Conservation (phyloP, 2,797 vertebrate genomes). For the Gallirallus australis region DNA sequence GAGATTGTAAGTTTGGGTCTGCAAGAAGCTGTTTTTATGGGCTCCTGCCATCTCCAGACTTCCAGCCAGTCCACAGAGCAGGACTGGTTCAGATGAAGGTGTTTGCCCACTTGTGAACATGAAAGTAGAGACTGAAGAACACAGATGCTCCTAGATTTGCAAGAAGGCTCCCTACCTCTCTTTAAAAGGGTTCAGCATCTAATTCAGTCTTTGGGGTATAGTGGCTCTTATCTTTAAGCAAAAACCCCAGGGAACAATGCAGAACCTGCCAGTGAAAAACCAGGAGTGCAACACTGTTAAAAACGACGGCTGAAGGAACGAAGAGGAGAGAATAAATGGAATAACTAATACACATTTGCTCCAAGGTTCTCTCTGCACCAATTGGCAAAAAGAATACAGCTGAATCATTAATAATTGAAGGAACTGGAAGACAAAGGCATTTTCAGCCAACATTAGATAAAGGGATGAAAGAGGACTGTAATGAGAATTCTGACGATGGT, state of each 20-base stretch:
- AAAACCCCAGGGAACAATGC: neutral
- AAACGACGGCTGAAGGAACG: neutral
- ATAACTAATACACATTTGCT: constrained; percentile 30
- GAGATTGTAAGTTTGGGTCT: neutral
- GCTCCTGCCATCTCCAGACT: neutral
- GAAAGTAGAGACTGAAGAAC: neutral
- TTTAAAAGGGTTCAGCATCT: neutral
- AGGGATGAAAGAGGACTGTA: constrained; percentile 38
- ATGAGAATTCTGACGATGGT: constrained; percentile 20
- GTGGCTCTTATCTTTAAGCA: neutral
- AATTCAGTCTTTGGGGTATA: neutral
- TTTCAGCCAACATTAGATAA: constrained; percentile 33
- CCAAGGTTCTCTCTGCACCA: constrained; percentile 32
- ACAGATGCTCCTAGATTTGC: neutral
- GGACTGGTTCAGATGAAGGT: neutral
- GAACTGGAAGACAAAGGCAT: constrained; percentile 58
- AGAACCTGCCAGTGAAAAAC: neutral
- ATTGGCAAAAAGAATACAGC: constrained; percentile 58
- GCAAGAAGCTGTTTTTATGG: neutral
- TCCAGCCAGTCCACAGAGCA: neutral
- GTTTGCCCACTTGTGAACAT: neutral
- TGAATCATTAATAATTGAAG: constrained; percentile 53
- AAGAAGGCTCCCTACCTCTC: neutral
- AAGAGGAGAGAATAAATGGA: constrained; percentile 25
- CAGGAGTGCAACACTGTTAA: neutral